Base-by-base conservation (phyloP, 2,797 vertebrate genomes). In the Myripristis jacobus region DNA sequence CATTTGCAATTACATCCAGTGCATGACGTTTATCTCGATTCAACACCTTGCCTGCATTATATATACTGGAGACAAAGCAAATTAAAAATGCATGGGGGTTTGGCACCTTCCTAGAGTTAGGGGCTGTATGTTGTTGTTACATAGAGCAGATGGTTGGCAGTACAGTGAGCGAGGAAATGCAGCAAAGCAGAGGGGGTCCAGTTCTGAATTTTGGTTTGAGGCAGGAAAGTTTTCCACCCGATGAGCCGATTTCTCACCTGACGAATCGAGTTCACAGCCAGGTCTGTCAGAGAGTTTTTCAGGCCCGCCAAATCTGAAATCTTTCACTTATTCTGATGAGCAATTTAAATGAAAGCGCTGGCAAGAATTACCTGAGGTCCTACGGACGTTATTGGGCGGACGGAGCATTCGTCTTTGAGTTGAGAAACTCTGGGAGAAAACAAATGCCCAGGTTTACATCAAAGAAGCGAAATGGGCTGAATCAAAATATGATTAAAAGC, bases 401-500 rank as follows among this genome's bases (percentile, higher is more conserved):
- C 15, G 21, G 61, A 11, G 57, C 59, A 75, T 87, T 21, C 4
- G 21, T 85, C 82, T 82, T 16, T 9, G 11, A 18, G 81, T 48
- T 80, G 81, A 85, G 79, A 69, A 80, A 83, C 74, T 76, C 52
- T 0, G 21, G 22, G 47, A 84, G 52, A 72, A n/a, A 65, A 80
- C 41, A 71, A 71, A 57, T 64, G 44, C 78, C 47, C 51, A 47
- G 64, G 74, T 82, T 79, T 79, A 38, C 47, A 71, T 67, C 51
- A 22, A 64, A 24, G 65, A 66, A 70, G 75, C 50, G 70, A 82
- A 87, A 75, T 77, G 72, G 63, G 56, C 64, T 48, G 47, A 83
- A 79, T 77, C 60, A 66, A 80, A 87, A 86, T 76, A 83, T 86
- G 81, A 91, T 87, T 83, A 86, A 89, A 81, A 87, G 81, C 75